Percentiles rank a stretch among this genome's conserved stretches.
Evolutionary conservation across 2,113 vertebrate species (phyloP).

Genomic region (Proteles cristata): DNA sequence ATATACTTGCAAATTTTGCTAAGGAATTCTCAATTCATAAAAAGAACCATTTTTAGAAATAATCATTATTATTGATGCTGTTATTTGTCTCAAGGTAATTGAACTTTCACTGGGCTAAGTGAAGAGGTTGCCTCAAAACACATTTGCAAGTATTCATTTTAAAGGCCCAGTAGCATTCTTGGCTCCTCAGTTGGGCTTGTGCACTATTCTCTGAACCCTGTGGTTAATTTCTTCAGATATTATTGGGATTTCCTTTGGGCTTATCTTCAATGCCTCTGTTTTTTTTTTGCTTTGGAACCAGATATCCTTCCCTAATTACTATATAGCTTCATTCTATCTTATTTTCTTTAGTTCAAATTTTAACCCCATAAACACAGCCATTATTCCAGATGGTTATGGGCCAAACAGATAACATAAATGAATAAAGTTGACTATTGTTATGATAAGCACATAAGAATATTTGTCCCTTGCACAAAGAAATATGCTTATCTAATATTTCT

Average conservation of each 20-base stretch:
- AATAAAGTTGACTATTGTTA: neutral
- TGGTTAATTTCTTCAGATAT: neutral
- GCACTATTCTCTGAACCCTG: neutral
- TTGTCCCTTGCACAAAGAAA: constrained; percentile 46
- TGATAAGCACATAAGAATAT: constrained; percentile 28
- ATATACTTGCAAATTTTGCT: neutral
- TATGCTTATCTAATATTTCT: neutral
- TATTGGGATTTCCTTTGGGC: neutral
- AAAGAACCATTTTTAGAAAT: constrained; percentile 17
- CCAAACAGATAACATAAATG: constrained; percentile 14
- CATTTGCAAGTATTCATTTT: neutral
- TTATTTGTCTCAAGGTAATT: constrained; percentile 13
- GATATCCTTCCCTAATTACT: neutral
- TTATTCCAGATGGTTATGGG: neutral
- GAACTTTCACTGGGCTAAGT: neutral
- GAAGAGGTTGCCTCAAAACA: neutral
- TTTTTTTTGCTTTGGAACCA: constrained; percentile 37
- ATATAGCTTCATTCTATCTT: neutral
- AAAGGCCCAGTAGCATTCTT: neutral
- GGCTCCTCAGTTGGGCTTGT: neutral
- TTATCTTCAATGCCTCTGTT: neutral
- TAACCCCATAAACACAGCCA: neutral
- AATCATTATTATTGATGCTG: neutral
- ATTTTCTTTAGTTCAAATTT: constrained; percentile 32
- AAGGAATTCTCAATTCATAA: constrained; percentile 53